Evolutionary conservation across 2,797 vertebrate genomes (phyloP), one percentile per base, ranked within the genome.

Genomic region (Sarcophilus harrisii): DNA sequence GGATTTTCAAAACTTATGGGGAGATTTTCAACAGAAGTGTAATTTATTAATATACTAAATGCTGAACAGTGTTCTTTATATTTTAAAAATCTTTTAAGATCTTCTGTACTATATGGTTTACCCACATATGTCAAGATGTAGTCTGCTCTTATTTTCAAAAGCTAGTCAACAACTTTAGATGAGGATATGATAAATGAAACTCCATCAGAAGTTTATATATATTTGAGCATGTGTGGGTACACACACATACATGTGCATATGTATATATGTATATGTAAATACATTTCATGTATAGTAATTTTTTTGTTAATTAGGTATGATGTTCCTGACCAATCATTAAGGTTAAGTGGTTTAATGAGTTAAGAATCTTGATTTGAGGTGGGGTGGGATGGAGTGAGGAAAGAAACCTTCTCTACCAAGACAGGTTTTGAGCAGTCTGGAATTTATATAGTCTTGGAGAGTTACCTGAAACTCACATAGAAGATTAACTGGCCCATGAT

Each of bases 121-220:
- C 96, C 97, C 38, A 96, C 60, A 49, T 97, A 95, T 30, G 32
- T 97, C 97, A 97, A 21, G 66, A 94, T 96, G 96, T 24, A 96
- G 96, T 55, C 2, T 0, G 95, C 96, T 97, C 93, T 92, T 96
- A 66, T 98, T 98, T 97, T 97, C 94, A 98, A 81, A 98, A 98
- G 81, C 93, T 4, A 91, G 91, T 90, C 16, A 24, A 92, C 98
- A 96, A 97, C 94, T 95, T 93, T 93, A 94, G 58, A 38, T 96
- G 92, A 97, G 97, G 90, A 97, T 98, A 98, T 98, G 95, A 93
- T 97, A 98, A 99, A 99, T 98, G 99, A 99, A 99, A 92, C 94
- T 62, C 92, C 93, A 96, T 95, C 60, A 97, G 94, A 97, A 97
- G 95, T 97, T 55, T 55, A 55, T 55, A 55, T 11, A 55, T 55